Evolutionary conservation across 2,888 invertebrate species (phyloP), one percentile per base, ranked within the genome.

Genomic region (Portevinia maculata): DNA sequence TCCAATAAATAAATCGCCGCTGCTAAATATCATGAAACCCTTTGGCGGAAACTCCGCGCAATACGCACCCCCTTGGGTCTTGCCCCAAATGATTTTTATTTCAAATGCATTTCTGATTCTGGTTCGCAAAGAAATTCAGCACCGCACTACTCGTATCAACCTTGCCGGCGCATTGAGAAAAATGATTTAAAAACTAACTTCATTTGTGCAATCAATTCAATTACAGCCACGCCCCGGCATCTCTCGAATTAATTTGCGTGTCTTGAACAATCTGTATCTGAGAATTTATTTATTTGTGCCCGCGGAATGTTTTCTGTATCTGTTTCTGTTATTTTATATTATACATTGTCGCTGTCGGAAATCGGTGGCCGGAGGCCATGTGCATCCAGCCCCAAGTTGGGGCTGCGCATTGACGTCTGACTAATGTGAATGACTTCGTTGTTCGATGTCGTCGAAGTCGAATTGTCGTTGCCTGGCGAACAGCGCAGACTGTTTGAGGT

Each of bases 161-260:
- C 73, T 59, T 52, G 57, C 44, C 34, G 78, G 28, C 32, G 13
- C 52, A 67, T n/a, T 64, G 50, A 28, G 37, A 78, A 78, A 73
- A 57, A 83, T 83, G 83, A 83, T 83, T 83, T 83, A 71, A 48
- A 62, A 50, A 48, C 57, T 60, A 30, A 78, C 78, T 78, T 34
- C 83, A 67, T 83, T 83, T 78, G 83, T 78, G 83, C 78, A 83
- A 78, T 83, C 78, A 76, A 83, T 83, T 83, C 83, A 83, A 83
- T 78, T 83, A 71, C 73, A 44, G 71, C 24, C 83, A 83, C 83
- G 78, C 83, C 83, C 70, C 76, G 19, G 78, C 67, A 78, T 78
- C 71, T 78, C 44, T 57, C 65, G 83, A 75, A 81, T 81, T 81
- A 81, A 81, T 81, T 81, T 81, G 81, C 81, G 79, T 81, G 69